A percentile compares a stretch with the other conserved stretches of the same genome.
Conservation (phyloP, 1,140 invertebrate genomes). For the Metopolophium dirhodum region DNA sequence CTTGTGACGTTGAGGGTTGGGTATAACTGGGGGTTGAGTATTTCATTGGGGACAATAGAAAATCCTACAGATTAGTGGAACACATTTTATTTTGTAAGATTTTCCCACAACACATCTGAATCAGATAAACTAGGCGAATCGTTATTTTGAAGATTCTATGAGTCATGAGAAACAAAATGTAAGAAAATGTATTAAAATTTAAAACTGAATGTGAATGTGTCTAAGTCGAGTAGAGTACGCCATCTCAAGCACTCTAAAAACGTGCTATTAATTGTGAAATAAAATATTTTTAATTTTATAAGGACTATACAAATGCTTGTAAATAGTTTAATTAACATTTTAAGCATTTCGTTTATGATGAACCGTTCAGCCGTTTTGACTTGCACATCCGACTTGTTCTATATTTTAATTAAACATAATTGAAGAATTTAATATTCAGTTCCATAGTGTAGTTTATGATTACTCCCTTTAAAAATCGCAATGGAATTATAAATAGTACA, state of each 20-base stretch:
- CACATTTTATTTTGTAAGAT: conserved; percentile 31
- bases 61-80: conserved; percentile 23
- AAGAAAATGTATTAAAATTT: background rate
- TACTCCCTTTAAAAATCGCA: background rate
- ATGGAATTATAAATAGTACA: background rate
- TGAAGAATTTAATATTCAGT: background rate
- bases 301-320: background rate
- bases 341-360: background rate
- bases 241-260: background rate
- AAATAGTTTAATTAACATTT: background rate
- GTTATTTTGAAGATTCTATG: background rate
- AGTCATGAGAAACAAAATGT: background rate
- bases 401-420: background rate
- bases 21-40: conserved; percentile 33
- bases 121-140: background rate
- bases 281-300: background rate
- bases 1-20: conserved; percentile 10
- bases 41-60: conserved; percentile 30
- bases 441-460: background rate
- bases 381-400: background rate
- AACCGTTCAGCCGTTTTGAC: background rate
- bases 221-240: background rate
- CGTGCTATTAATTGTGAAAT: background rate
- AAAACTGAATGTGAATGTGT: background rate
- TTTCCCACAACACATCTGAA: conserved; percentile 21